These are phyloP conservation scores for Sinocyclocheilus anophthalmus DNA, from an alignment of 2,113 vertebrate genomes.

Conservation along the genomic window DNA sequence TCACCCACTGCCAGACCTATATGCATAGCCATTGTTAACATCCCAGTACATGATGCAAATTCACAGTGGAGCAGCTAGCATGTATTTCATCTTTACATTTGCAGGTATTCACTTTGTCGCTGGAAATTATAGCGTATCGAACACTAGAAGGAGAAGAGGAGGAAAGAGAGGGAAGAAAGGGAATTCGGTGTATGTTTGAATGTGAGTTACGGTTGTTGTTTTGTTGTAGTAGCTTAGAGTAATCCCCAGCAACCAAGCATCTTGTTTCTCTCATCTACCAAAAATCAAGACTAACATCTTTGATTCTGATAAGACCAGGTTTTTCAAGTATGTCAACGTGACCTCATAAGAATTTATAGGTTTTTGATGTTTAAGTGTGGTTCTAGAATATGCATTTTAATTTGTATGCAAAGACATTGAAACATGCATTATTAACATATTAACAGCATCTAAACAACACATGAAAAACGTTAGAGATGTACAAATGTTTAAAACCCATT, in stretches of 20 bases:
- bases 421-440: neutral
- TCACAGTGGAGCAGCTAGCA: neutral
- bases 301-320: slow-evolving; percentile 1
- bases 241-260: neutral
- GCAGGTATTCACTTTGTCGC: neutral
- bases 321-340: neutral
- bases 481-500: neutral
- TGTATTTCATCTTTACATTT: neutral
- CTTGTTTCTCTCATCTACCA: neutral
- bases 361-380: neutral
- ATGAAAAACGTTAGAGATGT: neutral
- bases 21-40: slow-evolving; percentile 17
- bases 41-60: slow-evolving; percentile 8
- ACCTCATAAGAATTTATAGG: neutral
- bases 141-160: neutral
- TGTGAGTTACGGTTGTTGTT: neutral
- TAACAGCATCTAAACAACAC: neutral
- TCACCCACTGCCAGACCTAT: neutral
- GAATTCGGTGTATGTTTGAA: neutral
- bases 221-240: neutral
- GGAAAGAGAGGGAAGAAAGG: neutral
- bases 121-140: neutral
- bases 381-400: neutral
- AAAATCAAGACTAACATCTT: neutral
- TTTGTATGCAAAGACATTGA: too few relatives aligned